Base-by-base conservation (phyloP, 2,113 vertebrate species). In the Anhinga anhinga region DNA sequence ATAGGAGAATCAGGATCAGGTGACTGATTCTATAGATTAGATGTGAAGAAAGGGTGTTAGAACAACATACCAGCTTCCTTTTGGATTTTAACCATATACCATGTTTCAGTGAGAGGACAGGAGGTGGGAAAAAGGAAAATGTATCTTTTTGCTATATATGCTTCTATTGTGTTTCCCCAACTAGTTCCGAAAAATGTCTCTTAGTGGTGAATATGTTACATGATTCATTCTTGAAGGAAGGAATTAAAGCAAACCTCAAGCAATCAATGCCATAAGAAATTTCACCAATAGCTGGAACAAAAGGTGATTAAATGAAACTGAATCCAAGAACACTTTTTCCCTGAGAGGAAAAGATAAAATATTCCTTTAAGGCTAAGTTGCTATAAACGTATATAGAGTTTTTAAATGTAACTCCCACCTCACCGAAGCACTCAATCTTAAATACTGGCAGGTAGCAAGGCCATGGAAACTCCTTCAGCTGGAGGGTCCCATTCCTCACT, bases 1-100 rank as follows among this genome's bases (percentile, higher is more conserved):
- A 85, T 9, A 56, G 84, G 15, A 82, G 82, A 82, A 69, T n/a
- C 4, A 58, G 69, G 92, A 91, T 97, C 94, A 94, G 92, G 96
- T 93, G 88, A 87, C 80, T 2, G 0, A 30, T 26, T 26, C 82
- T 47, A 34, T 71, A 91, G 96, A 90, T 93, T 69, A 84, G 86
- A 88, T 61, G 77, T n/a, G 76, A 78, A 81, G 82, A 87, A 91
- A 94, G 65, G 69, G 59, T 91, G 76, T 73, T 94, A 62, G 29
- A 92, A 58, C 76, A 97, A 86, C 73, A 67, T 27, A 10, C 79
- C 5, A 10, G 32, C 56, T 97, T 95, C 94, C 50, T 76, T 53
- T 70, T 44, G 56, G 92, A 26, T 61, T 91, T 95, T 91, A 95
- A 76, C 87, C 6, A 2, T 49, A 18, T 44, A 36, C 58, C 12